Evolutionary conservation across 2,797 vertebrate genomes (phyloP), one percentile per base, ranked within the genome.

Genomic region (Emys orbicularis): DNA sequence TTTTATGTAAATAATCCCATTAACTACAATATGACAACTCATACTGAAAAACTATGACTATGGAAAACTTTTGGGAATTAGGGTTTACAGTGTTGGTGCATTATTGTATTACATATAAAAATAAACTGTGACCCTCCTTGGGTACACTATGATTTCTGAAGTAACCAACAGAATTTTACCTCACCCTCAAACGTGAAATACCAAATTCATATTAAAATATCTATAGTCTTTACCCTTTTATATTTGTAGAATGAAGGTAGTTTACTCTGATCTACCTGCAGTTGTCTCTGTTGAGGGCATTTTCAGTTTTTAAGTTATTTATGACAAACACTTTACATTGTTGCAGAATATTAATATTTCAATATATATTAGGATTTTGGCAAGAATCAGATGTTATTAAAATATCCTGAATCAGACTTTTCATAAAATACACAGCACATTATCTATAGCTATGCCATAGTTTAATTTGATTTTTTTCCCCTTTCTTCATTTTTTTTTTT

Each of bases 361-460:
- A 92, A 89, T 83, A 79, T 93, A 90, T 50, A 56, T 91, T 50
- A 59, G 86, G 16, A 79, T 79, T 95, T 93, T 90, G 81, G 86
- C 8, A 81, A 44, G 79, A 90, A 9, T 4, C 1, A 86, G 16
- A 94, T 81, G 3, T 12, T 91, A 90, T 31, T 93, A 65, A 83
- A 93, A 79, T 27, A 84, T 83, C 9, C 9, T 1, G 1, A 81
- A 37, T 37, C 4, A 21, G 25, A 44, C 27, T 21, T 76, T 76
- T 77, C 2, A 72, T 72, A 34, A 86, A 68, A 23, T 53, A 57
- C n/a, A 15, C 2, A 47, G 4, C 47, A 87, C 3, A 29, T 91
- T 57, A 29, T 37, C 93, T 72, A 2, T 5, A 0, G 1, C 15
- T 54, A 37, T 6, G 49, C 8, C 18, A 0, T 1, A 90, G 44